Evolutionary conservation across 2,888 invertebrate species (phyloP).

Genomic region (Ectemnius cavifrons): DNA sequence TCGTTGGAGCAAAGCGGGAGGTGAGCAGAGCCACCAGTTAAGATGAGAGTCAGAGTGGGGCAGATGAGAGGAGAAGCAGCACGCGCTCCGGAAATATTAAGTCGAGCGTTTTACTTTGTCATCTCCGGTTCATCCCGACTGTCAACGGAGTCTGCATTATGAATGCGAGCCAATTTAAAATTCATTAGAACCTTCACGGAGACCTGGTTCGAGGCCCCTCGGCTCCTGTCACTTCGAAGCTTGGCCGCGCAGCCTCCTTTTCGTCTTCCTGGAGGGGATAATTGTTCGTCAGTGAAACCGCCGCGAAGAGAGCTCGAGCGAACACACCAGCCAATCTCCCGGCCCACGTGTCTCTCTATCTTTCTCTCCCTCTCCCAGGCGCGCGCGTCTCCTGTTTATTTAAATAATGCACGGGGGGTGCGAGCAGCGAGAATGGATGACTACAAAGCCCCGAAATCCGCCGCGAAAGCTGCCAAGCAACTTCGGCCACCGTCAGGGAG

Average conservation of each 20-base stretch:
- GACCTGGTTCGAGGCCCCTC: slow-evolving; percentile 57
- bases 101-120: slow-evolving; percentile 73
- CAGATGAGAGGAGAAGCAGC: neutral
- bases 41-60: too few species aligned
- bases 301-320: slow-evolving; percentile 30
- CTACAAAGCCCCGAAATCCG: slow-evolving; percentile 75
- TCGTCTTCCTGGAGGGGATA: slow-evolving; percentile 65
- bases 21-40: too few species aligned
- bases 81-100: slow-evolving; percentile 64
- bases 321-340: slow-evolving; percentile 66
- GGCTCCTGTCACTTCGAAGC: slow-evolving; percentile 59
- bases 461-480: slow-evolving; percentile 17
- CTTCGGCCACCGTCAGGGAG: slow-evolving; percentile 26
- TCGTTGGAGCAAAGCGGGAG: too few species aligned
- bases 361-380: neutral
- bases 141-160: slow-evolving; percentile 73
- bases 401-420: slow-evolving; percentile 74
- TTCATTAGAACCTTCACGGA: slow-evolving; percentile 73
- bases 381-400: slow-evolving; percentile 72
- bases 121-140: slow-evolving; percentile 72
- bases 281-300: slow-evolving; percentile 76
- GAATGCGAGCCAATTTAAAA: slow-evolving; percentile 77
- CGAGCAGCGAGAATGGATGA: slow-evolving; percentile 72
- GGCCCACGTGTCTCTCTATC: neutral
- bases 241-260: slow-evolving; percentile 43